phyloP scores from a whole-genome alignment of 2,797 vertebrate genomes.

The Myotis pilosus region DNA sequence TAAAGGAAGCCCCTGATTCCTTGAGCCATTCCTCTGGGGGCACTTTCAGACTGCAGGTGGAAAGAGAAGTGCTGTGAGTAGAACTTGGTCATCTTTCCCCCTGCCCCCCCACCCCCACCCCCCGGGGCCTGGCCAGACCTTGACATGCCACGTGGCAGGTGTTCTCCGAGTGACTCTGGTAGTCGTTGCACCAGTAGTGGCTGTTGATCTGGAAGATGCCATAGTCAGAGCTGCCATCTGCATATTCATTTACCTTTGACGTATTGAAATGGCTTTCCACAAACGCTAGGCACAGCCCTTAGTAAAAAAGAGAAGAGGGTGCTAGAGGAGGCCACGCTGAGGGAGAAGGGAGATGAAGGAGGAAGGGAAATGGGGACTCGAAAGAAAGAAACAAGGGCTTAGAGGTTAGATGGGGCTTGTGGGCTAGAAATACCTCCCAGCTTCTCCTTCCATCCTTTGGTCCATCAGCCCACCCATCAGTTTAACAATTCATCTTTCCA shows the following conservation, averaged over 20 bases:
- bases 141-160: constrained; percentile 76
- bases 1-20: background rate
- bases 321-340: background rate
- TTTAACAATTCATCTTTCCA: background rate
- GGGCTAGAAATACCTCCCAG: background rate
- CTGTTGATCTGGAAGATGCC: constrained; percentile 89
- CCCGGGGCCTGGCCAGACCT: constrained; percentile 71
- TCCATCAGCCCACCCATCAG: background rate
- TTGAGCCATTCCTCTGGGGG: background rate
- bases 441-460: background rate
- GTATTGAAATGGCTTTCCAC: constrained; percentile 80
- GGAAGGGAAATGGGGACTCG: background rate
- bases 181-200: constrained; percentile 82
- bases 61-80: background rate
- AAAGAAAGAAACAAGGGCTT: background rate
- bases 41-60: background rate
- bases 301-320: background rate
- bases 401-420: background rate
- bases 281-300: constrained; percentile 83
- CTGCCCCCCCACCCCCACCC: background rate
- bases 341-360: background rate
- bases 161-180: constrained; percentile 17
- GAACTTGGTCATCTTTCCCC: background rate
- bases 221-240: constrained; percentile 73
- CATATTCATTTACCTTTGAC: constrained; percentile 70